phyloP scores from a whole-genome alignment of 2,888 invertebrate species.

The Mechanitis messenoides region DNA sequence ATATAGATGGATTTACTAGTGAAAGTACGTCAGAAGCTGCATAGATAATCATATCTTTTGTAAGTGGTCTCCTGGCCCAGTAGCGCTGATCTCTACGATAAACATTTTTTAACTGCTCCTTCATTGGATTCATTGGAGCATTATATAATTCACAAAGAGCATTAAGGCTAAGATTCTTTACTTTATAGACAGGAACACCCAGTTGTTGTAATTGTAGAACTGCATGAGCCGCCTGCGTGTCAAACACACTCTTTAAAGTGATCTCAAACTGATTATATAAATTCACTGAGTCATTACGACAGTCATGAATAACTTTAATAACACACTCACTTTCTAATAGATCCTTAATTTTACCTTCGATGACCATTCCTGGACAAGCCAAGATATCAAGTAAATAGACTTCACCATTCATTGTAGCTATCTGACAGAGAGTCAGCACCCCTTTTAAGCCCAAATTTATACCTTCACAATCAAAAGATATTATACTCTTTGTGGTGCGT shows the following conservation, averaged over 20 bases:
- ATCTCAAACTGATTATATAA: conserved; percentile 91
- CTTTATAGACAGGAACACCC: conserved; percentile 94
- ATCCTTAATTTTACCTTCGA: conserved; percentile 85
- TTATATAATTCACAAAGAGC: conserved; percentile 93
- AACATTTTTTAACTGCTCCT: conserved; percentile 91
- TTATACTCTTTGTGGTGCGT: conserved; percentile 75
- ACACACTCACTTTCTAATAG: conserved; percentile 88
- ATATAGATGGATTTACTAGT: conserved; percentile 90
- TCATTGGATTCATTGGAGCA: conserved; percentile 92
- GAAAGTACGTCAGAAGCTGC: conserved; percentile 93
- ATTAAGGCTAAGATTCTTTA: conserved; percentile 93
- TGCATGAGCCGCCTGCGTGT: conserved; percentile 95
- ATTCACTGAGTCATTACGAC: conserved; percentile 92
- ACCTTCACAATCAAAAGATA: conserved; percentile 95
- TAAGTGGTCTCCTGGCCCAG: conserved; percentile 92
- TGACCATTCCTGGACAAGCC: conserved; percentile 87
- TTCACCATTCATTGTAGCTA: conserved; percentile 88
- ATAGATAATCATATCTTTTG: conserved; percentile 93
- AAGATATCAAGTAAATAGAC: conserved; percentile 92
- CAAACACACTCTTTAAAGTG: conserved; percentile 89
- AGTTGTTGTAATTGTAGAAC: conserved; percentile 93
- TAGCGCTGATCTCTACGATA: conserved; percentile 90
- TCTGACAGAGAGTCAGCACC: conserved; percentile 89
- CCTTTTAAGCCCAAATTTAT: conserved; percentile 94
- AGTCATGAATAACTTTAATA: conserved; percentile 94